A percentile compares a stretch with the other conserved stretches of the same genome.
These are phyloP conservation scores for Trissoscelio sp. DNA, from an alignment of 2,888 invertebrate species.

Conservation along the genomic window DNA sequence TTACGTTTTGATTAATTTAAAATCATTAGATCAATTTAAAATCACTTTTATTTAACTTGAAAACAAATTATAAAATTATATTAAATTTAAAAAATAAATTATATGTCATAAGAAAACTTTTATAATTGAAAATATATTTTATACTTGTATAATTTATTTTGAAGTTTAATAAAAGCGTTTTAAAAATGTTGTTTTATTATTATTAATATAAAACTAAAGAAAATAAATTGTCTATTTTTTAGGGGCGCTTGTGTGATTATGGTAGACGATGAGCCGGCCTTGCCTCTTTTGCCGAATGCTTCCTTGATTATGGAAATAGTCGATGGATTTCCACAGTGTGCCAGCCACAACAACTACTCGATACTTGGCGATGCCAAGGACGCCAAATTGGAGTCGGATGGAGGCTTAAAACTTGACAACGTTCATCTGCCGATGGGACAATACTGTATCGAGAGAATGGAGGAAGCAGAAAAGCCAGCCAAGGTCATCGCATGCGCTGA, in stretches of 20 bases:
- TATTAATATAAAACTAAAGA: too few species aligned
- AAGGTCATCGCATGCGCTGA: conserved; percentile 88
- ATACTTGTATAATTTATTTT: too few species aligned
- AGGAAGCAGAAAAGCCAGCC: conserved; percentile 79
- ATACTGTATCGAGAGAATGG: conserved; percentile 82
- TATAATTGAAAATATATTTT: too few species aligned
- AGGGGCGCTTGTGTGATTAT: conserved; percentile 75
- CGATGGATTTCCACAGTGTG: conserved; percentile 86
- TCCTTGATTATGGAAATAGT: conserved; percentile 80
- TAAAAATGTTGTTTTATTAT: too few species aligned
- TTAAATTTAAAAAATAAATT: too few species aligned
- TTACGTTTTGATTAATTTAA: too few species aligned
- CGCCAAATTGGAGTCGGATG: conserved; percentile 84
- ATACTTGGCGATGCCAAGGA: conserved; percentile 86
- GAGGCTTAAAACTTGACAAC: conserved; percentile 84
- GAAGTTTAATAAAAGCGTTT: too few species aligned
- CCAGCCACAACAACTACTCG: conserved; percentile 84
- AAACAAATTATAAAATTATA: too few species aligned
- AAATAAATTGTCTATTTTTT: conserved; percentile 9
- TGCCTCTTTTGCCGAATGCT: conserved; percentile 80
- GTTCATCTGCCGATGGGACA: conserved; percentile 82
- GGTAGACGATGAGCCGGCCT: conserved; percentile 70
- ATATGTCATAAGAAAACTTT: too few species aligned
- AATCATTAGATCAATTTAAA: too few species aligned
- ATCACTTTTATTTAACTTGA: too few species aligned